These are phyloP conservation scores for Oscheius sp. DNA, from an alignment of 2,888 invertebrate genomes.

Conservation along the genomic window DNA sequence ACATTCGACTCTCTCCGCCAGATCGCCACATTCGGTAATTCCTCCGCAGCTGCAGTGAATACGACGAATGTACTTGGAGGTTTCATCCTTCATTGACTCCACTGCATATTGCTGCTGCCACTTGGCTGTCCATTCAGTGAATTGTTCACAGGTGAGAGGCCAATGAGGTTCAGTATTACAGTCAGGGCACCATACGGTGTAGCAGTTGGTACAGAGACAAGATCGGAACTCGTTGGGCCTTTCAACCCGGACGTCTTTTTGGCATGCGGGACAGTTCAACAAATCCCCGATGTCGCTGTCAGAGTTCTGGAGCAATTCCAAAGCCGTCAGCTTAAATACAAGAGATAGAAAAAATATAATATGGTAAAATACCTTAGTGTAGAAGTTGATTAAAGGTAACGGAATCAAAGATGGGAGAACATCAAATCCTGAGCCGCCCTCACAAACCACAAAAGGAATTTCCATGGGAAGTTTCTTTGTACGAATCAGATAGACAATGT, in stretches of 20 bases:
- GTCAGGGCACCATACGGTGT: slow-evolving; percentile 55
- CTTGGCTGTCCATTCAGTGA: slow-evolving; percentile 51
- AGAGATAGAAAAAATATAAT: neutral
- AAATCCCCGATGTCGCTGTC: slow-evolving; percentile 43
- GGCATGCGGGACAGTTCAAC: slow-evolving; percentile 51
- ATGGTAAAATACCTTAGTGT: slow-evolving; percentile 39
- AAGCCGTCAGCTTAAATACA: slow-evolving; percentile 38
- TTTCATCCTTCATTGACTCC: slow-evolving; percentile 7
- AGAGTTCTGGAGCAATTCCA: slow-evolving; percentile 12
- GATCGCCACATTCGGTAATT: slow-evolving; percentile 39
- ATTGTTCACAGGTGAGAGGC: slow-evolving; percentile 57
- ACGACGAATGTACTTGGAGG: slow-evolving; percentile 16
- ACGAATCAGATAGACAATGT: slow-evolving; percentile 46
- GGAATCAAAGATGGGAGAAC: slow-evolving; percentile 52
- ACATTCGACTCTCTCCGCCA: slow-evolving; percentile 41
- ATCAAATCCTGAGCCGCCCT: slow-evolving; percentile 48
- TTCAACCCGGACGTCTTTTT: slow-evolving; percentile 45
- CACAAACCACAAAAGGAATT: slow-evolving; percentile 47
- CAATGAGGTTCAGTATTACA: slow-evolving; percentile 60
- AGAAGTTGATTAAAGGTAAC: slow-evolving; percentile 52
- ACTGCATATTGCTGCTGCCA: slow-evolving; percentile 47
- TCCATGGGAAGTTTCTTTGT: slow-evolving; percentile 47
- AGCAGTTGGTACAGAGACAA: slow-evolving; percentile 46
- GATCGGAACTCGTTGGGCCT: slow-evolving; percentile 37
- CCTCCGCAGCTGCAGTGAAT: slow-evolving; percentile 29